A percentile compares a stretch with the other conserved stretches of the same genome.
Evolutionary conservation across 2,797 vertebrate species (phyloP).

Genomic region (Hoplostethus mediterraneus): DNA sequence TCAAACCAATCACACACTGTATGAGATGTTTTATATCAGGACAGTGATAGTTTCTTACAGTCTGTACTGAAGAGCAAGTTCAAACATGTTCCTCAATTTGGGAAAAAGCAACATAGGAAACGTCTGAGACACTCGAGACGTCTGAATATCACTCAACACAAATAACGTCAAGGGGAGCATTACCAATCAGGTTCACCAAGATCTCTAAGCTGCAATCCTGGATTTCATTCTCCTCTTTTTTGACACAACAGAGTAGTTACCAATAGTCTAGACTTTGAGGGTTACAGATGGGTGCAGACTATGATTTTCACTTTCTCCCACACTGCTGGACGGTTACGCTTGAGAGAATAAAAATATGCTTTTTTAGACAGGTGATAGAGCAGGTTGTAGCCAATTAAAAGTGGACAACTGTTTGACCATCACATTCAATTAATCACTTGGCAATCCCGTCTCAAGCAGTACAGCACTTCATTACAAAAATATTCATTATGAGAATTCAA

Average conservation of each 20-base stretch:
- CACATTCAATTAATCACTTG: conserved; percentile 45
- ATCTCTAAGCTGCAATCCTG: background rate
- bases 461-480: background rate
- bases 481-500: conserved; percentile 1
- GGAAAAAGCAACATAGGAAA: background rate
- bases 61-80: background rate
- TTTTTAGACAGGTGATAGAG: background rate
- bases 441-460: conserved; percentile 29
- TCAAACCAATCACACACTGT: background rate
- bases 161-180: background rate
- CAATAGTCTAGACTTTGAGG: background rate
- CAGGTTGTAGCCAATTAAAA: conserved; percentile 35
- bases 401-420: conserved; percentile 27
- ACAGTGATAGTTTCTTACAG: background rate
- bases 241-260: background rate
- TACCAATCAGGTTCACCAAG: background rate
- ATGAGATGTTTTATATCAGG: background rate
- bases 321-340: background rate
- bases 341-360: background rate
- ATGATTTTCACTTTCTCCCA: background rate
- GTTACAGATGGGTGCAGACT: background rate
- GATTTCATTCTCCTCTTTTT: background rate
- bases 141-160: background rate
- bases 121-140: background rate
- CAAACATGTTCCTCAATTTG: background rate